Evolutionary conservation across 2,797 vertebrate genomes (phyloP).

Genomic region (Podarcis siculus): DNA sequence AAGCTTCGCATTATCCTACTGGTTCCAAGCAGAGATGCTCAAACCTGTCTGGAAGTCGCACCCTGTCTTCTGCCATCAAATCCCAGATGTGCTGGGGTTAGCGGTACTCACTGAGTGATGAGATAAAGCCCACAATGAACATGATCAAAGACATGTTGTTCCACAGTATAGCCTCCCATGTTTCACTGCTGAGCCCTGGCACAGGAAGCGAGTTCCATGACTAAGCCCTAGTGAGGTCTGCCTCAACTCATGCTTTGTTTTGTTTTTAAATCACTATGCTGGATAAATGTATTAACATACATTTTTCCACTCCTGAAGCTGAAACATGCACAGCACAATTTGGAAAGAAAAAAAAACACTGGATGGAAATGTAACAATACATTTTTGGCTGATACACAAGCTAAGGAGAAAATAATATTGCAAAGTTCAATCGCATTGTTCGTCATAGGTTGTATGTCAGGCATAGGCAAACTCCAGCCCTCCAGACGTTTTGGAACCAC

Average conservation of each 20-base stretch:
- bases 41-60: not conserved
- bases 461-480: no score
- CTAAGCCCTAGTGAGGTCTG: not conserved
- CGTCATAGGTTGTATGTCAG: constrained; percentile 2
- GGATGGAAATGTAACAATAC: not conserved
- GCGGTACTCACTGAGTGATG: not conserved
- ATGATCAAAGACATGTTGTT: not conserved
- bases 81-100: not conserved
- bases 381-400: not conserved
- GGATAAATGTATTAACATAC: not conserved
- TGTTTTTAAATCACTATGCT: not conserved
- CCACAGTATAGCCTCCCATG: not conserved
- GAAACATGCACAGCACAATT: not conserved
- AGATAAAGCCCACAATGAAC: not conserved
- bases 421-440: not conserved
- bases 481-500: no score
- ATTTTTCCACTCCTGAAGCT: not conserved
- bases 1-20: accelerated
- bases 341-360: not conserved
- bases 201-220: not conserved
- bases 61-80: not conserved
- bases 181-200: not conserved
- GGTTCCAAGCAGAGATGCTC: not conserved
- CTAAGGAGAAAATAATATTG: not conserved
- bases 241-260: not conserved